Evolutionary conservation across 2,888 invertebrate species (phyloP), one percentile per base, ranked within the genome.

Genomic region (Spodoptera exigua): DNA sequence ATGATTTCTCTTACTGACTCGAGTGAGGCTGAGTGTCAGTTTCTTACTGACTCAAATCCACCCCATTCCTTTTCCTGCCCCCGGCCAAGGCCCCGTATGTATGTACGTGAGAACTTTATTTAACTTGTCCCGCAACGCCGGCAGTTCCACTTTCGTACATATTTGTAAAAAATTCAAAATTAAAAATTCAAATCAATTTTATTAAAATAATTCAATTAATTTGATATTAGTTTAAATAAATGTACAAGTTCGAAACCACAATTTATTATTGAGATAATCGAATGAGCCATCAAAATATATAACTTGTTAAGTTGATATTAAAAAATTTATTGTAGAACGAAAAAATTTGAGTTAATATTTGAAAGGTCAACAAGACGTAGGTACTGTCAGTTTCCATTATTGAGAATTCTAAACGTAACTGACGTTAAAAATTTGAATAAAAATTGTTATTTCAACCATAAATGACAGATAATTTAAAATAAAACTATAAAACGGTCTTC

Each of bases 341-440:
- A 43, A n/a, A 9, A 21, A 35, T 14, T 13, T n/a, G 34, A 14
- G 2, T 9, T 43, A 10, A 11, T 34, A 36, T 16, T 14, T 4
- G 12, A 41, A 32, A 13, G 43, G 37, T 47, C 34, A 47, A 18
- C 37, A 45, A 64, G 36, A 45, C 44, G 14, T 16, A 64, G 34
- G 17, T 40, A 40, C 53, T 58, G 49, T 58, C 53, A 34, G 21
- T 49, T 62, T 21, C 34, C 27, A 53, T 61, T 58, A 43, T 41
- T 53, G 14, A 13, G 36, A 3, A 47, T 44, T 21, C 17, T 47
- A 27, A 53, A 40, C 40, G 36, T 44, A 45, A 41, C 37, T 35
- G 53, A 54, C 36, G 16, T 53, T 43, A 32, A 14, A 61, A 57
- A 66, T 59, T n/a, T 37, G 11, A 59, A 43, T 39, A 40, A 35